Evolutionary conservation across 2,888 invertebrate genomes (phyloP).

Genomic region (Polydrusus pterygomalis): DNA sequence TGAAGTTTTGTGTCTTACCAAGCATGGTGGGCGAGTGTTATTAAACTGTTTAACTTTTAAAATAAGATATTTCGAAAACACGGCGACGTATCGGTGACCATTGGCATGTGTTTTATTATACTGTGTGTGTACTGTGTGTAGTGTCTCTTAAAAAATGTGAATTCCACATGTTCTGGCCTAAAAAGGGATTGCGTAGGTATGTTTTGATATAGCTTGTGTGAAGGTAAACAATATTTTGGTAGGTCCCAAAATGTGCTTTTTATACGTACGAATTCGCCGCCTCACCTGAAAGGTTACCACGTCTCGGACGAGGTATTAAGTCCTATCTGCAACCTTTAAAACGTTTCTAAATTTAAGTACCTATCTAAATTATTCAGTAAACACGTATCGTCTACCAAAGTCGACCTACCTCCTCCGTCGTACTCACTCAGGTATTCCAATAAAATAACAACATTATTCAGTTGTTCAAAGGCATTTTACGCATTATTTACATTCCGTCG

Average conservation of each 20-base stretch:
- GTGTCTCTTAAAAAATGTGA: conserved; percentile 40
- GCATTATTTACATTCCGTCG: conserved; percentile 29
- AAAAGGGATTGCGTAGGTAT: conserved; percentile 43
- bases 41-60: conserved; percentile 39
- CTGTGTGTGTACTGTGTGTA: conserved; percentile 43
- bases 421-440: conserved; percentile 19
- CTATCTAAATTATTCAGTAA: conserved; percentile 12
- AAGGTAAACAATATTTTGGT: conserved; percentile 53
- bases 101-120: conserved; percentile 59
- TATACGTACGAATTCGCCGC: not conserved
- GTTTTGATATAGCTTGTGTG: conserved; percentile 47
- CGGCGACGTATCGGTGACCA: conserved; percentile 57
- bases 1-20: conserved; percentile 63
- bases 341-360: conserved; percentile 1
- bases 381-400: conserved; percentile 2
- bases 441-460: conserved; percentile 34
- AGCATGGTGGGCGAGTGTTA: conserved; percentile 62
- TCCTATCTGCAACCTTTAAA: conserved; percentile 1
- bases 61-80: conserved; percentile 38
- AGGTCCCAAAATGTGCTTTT: conserved; percentile 28
- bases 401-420: conserved; percentile 17
- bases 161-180: conserved; percentile 54
- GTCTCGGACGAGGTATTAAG: not conserved
- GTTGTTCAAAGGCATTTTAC: conserved; percentile 31
- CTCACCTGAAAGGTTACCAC: not conserved